A percentile compares a stretch with the other conserved stretches of the same genome.
Evolutionary conservation across 2,888 invertebrate genomes (phyloP).

Genomic region (Flexamia atlantica): DNA sequence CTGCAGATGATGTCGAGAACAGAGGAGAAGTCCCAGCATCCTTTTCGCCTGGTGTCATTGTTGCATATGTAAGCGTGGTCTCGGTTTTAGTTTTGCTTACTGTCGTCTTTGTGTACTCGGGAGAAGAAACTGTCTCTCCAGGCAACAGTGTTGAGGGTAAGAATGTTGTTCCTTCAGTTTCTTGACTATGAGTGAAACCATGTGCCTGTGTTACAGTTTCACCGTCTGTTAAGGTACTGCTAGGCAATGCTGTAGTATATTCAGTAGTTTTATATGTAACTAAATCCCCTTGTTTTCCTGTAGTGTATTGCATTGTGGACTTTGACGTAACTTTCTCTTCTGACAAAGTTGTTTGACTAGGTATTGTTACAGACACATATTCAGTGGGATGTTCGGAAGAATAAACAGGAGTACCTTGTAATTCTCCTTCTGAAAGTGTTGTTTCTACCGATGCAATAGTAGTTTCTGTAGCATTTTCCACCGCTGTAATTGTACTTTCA

Average conservation of each 20-base stretch:
- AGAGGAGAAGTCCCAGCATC: not conserved
- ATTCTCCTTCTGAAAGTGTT: not conserved
- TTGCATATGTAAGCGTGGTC: not conserved
- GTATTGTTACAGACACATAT: not conserved
- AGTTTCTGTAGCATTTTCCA: conserved; percentile 37
- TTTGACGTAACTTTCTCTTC: not conserved
- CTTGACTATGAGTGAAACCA: not conserved
- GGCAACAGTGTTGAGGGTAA: not conserved
- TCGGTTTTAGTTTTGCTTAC: not conserved
- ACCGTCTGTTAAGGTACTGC: not conserved
- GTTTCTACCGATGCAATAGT: not conserved
- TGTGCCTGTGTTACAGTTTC: not conserved
- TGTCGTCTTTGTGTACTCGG: not conserved
- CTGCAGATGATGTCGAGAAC: not conserved
- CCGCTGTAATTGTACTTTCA: conserved; percentile 37
- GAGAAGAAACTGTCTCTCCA: not conserved
- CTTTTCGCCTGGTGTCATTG: not conserved
- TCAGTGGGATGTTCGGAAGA: not conserved
- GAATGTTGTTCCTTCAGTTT: not conserved
- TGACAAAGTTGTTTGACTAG: not conserved
- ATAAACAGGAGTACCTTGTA: not conserved
- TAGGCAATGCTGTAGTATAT: not conserved
- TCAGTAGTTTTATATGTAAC: too few relatives aligned
- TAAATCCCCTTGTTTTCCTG: not conserved
- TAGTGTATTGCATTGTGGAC: not conserved